A percentile compares a stretch with the other conserved stretches of the same genome.
phyloP scores from a whole-genome alignment of 2,888 invertebrate genomes.

The Chironomus riparius region DNA sequence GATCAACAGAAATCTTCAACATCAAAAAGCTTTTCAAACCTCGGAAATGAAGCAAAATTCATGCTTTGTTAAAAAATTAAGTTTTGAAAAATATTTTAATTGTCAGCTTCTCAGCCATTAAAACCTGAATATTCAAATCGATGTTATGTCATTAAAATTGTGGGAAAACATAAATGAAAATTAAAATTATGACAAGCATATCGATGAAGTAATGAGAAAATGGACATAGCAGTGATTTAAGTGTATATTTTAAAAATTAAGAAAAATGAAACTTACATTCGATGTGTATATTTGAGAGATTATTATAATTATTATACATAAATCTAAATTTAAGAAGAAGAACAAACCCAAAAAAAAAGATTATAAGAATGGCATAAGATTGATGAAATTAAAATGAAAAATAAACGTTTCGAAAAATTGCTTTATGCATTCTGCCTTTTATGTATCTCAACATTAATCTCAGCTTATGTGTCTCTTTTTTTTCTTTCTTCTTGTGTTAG shows the following conservation, averaged over 20 bases:
- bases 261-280: constrained; percentile 8
- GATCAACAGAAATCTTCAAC: too few relatives aligned
- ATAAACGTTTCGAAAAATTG: constrained; percentile 21
- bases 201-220: background rate
- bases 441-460: background rate
- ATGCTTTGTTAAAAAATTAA: too few relatives aligned
- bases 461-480: background rate
- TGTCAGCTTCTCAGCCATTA: too few relatives aligned
- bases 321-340: background rate
- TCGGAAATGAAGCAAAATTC: too few relatives aligned
- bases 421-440: background rate
- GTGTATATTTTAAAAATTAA: constrained; percentile 6
- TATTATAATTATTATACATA: background rate
- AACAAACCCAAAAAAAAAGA: background rate
- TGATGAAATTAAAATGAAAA: background rate
- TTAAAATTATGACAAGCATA: background rate
- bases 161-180: too few relatives aligned
- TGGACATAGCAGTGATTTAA: constrained; percentile 6
- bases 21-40: too few relatives aligned
- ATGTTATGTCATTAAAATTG: too few relatives aligned
- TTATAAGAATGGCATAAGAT: background rate
- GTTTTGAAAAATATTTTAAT: too few relatives aligned
- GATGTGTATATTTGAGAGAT: background rate
- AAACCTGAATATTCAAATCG: too few relatives aligned
- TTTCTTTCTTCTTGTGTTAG: background rate